phyloP scores from a whole-genome alignment of 2,888 invertebrate genomes.

The Saturnia pavonia region DNA sequence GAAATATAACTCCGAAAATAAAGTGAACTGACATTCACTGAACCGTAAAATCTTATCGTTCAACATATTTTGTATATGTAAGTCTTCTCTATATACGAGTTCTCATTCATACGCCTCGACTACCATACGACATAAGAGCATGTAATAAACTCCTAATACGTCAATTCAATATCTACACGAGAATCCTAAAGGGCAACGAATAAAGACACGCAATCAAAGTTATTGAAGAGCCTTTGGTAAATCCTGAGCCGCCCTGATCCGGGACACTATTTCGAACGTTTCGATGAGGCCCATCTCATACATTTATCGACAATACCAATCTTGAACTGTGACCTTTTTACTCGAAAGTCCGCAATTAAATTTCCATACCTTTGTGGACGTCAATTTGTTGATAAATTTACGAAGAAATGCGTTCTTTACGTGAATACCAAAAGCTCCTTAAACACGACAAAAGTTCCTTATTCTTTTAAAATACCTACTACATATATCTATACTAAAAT shows the following conservation, averaged over 20 bases:
- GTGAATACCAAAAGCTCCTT: conserved; percentile 23
- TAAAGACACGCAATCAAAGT: conserved; percentile 53
- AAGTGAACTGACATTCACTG: not conserved
- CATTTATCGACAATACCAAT: conserved; percentile 60
- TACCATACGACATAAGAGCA: not conserved
- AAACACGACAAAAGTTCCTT: not conserved
- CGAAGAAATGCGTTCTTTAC: conserved; percentile 15
- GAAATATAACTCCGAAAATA: not conserved
- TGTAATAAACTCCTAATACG: conserved; percentile 15
- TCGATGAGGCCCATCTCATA: conserved; percentile 47
- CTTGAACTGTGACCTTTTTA: conserved; percentile 69
- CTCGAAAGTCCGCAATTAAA: conserved; percentile 43
- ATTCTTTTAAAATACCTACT: not conserved
- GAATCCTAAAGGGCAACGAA: conserved; percentile 37
- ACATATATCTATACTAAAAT: no score
- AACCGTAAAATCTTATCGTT: not conserved
- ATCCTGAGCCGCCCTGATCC: conserved; percentile 28
- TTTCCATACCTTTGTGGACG: conserved; percentile 39
- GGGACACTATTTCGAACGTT: conserved; percentile 42
- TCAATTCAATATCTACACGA: conserved; percentile 44
- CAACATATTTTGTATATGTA: not conserved
- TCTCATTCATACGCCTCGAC: conserved; percentile 8
- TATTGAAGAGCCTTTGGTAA: conserved; percentile 37
- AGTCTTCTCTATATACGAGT: not conserved
- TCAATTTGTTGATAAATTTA: conserved; percentile 34